Evolutionary conservation across 2,113 vertebrate genomes (phyloP), one percentile per base, ranked within the genome.

Genomic region (Ellobius talpinus): DNA sequence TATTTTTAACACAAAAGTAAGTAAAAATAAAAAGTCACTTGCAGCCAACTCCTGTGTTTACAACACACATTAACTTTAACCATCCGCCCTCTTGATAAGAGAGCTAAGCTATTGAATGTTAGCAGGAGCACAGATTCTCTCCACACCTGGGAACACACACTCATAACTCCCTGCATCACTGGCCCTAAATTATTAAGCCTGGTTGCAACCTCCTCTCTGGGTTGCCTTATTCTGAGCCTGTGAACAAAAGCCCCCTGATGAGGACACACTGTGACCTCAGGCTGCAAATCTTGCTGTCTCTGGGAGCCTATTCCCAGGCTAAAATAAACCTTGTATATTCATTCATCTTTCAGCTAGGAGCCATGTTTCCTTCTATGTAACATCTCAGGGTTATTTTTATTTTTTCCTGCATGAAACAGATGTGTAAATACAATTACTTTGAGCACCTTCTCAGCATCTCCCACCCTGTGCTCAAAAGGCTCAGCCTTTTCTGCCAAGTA

Each of bases 121-220:
- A 87, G 7, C 17, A 82, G 61, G 74, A 89, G 11, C 39, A 55
- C 19, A 65, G 42, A 50, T 84, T 65, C 39, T 45, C 0, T n/a
- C 12, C 17, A 65, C n/a, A 79, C 84, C 65, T 94, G 52, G 36
- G 47, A 16, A 10, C 42, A 73, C 77, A 65, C 14, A 24, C 58
- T 17, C 23, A 47, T 13, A 68, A 50, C n/a, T 92, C 68, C n/a
- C 42, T 89, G 13, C 3, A 58, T 14, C 47, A 36, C 45, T 88
- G 90, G 26, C 21, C 73, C 84, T 90, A 86, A 92, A 79, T 97
- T 93, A 90, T 95, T 93, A 96, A 87, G 13, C 17, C 87, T 84
- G 55, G 88, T 45, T 96, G 61, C 21, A 58, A 6, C 91, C 13
- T 97, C 86, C 47, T 73, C 42, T 70, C 61, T 91, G 47, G 26